Conservation (phyloP, 2,888 invertebrate genomes). For the Acleris holmiana region DNA sequence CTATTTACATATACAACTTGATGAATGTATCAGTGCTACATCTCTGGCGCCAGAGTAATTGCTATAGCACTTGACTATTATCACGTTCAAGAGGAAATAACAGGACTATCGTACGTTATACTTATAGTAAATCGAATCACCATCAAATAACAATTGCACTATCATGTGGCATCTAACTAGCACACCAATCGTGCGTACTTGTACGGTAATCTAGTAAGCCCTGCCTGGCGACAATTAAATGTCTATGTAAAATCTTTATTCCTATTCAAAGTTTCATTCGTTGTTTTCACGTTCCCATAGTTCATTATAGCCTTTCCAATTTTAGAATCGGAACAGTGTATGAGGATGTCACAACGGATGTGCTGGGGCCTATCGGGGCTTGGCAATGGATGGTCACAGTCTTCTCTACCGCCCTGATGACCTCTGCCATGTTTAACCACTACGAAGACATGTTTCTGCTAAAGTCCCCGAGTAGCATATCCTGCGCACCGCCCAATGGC, state of each 20-base stretch:
- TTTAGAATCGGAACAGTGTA: conserved; percentile 72
- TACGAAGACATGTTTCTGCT: conserved; percentile 69
- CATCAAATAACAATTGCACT: not conserved
- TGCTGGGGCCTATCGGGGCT: conserved; percentile 67
- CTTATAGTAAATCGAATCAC: not conserved
- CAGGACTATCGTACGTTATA: too few species aligned
- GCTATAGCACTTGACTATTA: too few species aligned
- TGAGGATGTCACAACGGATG: conserved; percentile 76
- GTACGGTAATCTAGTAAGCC: conserved; percentile 22
- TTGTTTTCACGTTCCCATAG: not conserved
- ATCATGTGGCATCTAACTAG: not conserved
- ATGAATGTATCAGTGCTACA: too few species aligned
- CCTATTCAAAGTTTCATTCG: not conserved
- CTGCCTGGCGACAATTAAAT: conserved; percentile 11
- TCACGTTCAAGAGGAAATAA: too few species aligned
- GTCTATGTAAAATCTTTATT: conserved; percentile 33
- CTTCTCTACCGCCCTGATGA: conserved; percentile 56
- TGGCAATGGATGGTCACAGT: conserved; percentile 77
- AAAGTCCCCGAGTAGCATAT: conserved; percentile 50
- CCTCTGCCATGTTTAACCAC: conserved; percentile 63
- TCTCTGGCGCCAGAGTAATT: too few species aligned
- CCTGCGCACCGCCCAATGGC: conserved; percentile 55
- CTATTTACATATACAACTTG: too few species aligned
- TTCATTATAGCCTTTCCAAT: conserved; percentile 38
- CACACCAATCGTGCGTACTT: not conserved